Evolutionary conservation across 2,797 vertebrate species (phyloP).

Genomic region (Anniella stebbinsi): DNA sequence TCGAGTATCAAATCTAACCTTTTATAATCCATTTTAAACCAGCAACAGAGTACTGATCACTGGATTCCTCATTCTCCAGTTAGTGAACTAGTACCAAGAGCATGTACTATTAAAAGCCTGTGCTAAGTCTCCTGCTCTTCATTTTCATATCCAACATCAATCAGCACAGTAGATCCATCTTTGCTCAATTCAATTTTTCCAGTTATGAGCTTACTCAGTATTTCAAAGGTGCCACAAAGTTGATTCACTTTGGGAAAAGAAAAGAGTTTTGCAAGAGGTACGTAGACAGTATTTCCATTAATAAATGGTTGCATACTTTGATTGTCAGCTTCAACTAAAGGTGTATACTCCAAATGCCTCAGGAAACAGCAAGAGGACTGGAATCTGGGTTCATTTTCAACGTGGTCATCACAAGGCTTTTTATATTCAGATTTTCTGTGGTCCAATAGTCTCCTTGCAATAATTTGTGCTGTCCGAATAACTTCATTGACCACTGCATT

Average conservation of each 20-base stretch:
- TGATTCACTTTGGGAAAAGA: constrained; percentile 80
- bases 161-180: constrained; percentile 80
- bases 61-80: neutral
- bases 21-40: neutral
- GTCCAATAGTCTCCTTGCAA: constrained; percentile 77
- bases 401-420: neutral
- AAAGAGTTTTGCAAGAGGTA: constrained; percentile 86
- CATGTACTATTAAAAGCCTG: neutral
- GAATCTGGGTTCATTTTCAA: constrained; percentile 30
- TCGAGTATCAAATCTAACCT: neutral
- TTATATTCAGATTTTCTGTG: constrained; percentile 29
- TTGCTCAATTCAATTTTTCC: constrained; percentile 79
- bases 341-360: neutral
- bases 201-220: constrained; percentile 78
- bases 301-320: constrained; percentile 67
- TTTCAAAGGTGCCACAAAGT: constrained; percentile 81
- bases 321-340: constrained; percentile 55
- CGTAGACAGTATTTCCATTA: constrained; percentile 72
- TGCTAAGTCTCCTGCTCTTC: constrained; percentile 41
- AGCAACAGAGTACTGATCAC: neutral
- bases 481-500: constrained; percentile 85
- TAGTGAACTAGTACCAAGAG: neutral
- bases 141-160: constrained; percentile 65
- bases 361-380: neutral
- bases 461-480: constrained; percentile 77